phyloP scores from a whole-genome alignment of 2,113 vertebrate genomes.

The Phoxinus phoxinus region DNA sequence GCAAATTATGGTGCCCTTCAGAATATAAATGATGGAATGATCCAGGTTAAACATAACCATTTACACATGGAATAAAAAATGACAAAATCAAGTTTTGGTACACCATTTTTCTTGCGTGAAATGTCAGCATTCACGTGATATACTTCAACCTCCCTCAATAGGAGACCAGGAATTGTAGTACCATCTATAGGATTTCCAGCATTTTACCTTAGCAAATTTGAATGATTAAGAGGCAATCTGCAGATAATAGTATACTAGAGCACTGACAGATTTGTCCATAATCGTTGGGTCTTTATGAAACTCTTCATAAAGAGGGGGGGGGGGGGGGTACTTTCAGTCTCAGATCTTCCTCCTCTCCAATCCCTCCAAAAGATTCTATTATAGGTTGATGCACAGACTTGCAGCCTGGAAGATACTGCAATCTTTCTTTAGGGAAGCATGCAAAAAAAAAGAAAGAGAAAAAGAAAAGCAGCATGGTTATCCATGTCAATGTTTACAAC shows the following conservation, averaged over 20 bases:
- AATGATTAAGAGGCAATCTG: conserved; percentile 1
- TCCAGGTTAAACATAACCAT: neutral
- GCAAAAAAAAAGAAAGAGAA: neutral
- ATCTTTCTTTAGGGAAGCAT: neutral
- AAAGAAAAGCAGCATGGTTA: neutral
- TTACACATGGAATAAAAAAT: neutral
- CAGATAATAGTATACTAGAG: conserved; percentile 1
- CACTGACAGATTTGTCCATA: neutral
- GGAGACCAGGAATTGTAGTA: conserved; percentile 8
- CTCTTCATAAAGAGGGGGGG: too few species aligned
- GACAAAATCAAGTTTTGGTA: neutral
- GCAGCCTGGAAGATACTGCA: neutral
- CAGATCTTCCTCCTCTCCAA: too few species aligned
- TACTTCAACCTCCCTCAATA: neutral
- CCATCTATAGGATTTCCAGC: neutral
- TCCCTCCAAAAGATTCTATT: neutral
- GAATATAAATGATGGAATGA: neutral
- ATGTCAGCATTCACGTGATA: neutral
- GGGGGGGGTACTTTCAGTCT: neutral
- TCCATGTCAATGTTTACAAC: neutral
- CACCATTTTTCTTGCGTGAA: neutral
- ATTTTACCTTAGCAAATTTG: neutral
- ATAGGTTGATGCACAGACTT: neutral
- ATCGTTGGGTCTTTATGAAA: neutral
- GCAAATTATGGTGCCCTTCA: neutral